Conservation (phyloP, 2,888 invertebrate species). For the Dicranocentrus wangi region DNA sequence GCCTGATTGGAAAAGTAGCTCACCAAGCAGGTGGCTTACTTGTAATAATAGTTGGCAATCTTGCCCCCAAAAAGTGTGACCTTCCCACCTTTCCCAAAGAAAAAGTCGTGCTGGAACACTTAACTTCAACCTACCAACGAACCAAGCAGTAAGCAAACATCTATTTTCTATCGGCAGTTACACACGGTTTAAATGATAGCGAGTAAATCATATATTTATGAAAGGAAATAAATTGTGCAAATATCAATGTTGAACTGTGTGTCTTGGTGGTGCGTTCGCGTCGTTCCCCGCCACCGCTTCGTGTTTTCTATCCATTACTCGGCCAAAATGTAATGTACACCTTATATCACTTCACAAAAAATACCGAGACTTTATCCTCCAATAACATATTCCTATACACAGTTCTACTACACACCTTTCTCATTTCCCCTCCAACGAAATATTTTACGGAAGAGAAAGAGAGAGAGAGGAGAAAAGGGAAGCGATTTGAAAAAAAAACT, state of each 20-base stretch:
- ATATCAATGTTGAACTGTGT: slow-evolving; percentile 26
- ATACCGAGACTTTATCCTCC: neutral
- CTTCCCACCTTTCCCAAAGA: too few relatives aligned
- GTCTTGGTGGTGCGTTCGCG: too few relatives aligned
- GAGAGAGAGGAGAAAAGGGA: neutral
- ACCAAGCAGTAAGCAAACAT: too few relatives aligned
- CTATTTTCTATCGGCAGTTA: too few relatives aligned
- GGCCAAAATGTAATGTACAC: slow-evolving; percentile 9
- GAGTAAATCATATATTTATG: slow-evolving; percentile 59
- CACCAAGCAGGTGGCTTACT: too few relatives aligned
- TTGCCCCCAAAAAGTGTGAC: too few relatives aligned
- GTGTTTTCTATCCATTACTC: slow-evolving; percentile 34
- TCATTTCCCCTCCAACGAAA: neutral
- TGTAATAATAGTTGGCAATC: too few relatives aligned
- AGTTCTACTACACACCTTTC: too few relatives aligned
- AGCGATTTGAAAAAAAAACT: neutral
- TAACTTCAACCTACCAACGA: neutral
- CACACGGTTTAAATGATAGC: too few relatives aligned
- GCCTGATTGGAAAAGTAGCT: slow-evolving; percentile 26
- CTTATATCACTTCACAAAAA: neutral
- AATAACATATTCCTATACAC: neutral
- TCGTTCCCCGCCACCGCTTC: neutral
- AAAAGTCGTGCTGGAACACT: too few relatives aligned
- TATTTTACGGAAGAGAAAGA: neutral
- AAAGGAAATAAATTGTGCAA: slow-evolving; percentile 53